Evolutionary conservation across 2,888 invertebrate species (phyloP), one percentile per base, ranked within the genome.

Genomic region (Pollenia griseotomentosa): DNA sequence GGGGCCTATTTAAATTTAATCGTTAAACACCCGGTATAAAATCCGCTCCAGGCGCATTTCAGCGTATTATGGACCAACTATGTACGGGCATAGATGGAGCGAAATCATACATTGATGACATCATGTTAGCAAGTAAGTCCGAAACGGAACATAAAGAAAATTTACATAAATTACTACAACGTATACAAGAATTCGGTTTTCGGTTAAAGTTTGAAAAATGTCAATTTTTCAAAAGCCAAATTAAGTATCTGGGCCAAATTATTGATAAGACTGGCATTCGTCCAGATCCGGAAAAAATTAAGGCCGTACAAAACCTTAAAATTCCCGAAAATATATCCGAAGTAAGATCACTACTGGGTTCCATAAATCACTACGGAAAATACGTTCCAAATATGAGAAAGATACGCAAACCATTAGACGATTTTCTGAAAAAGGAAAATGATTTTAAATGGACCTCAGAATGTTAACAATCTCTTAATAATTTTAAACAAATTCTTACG

Each of bases 21-120:
- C 70, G 88, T 12, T 51, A 89, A 16, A 61, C 84, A 6, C 86
- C 86, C 10, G 88, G 88, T 51, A 80, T 89, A 53, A 90, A 90
- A 87, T 84, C 85, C 1, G 86, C 88, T 46, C 89, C 88, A 14
- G 87, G 81, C 4, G 86, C 73, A 10, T 89, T 83, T 66, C 89
- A 88, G 57, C 86, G 86, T 53, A 65, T 89, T 16, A 87, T 89
- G 71, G 84, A 86, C 40, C 65, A 84, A 40, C 82, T 89, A 73
- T 48, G 86, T 7, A 44, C 82, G 23, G 89, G 82, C 10, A 40
- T 89, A 10, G 65, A 44, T 14, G 83, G 80, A 14, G 61, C 77
- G 53, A 57, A 51, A 23, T 70, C 80, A 19, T 81, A 88, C 46
- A 68, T 88, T 14, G 88, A 89, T 75, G 88, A 88, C 63, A 86